phyloP scores from a whole-genome alignment of 2,888 invertebrate species.

The Pyrrhosoma nymphula region DNA sequence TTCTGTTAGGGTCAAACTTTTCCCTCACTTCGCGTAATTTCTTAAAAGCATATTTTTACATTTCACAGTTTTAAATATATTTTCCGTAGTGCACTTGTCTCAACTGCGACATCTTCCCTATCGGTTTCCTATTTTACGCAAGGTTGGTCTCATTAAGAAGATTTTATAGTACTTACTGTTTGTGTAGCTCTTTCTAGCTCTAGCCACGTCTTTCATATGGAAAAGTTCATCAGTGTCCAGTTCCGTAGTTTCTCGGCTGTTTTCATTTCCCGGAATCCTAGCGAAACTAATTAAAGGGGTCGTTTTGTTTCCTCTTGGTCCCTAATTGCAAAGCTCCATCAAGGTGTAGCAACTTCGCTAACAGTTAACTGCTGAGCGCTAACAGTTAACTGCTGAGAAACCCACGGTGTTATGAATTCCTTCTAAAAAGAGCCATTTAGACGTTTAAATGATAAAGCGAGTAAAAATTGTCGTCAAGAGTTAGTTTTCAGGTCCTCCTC shows the following conservation, averaged over 20 bases:
- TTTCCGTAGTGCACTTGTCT: too few relatives aligned
- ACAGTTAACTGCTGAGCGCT: neutral
- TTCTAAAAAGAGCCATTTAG: neutral
- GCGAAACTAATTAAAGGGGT: slow-evolving; percentile 51
- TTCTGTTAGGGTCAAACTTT: too few relatives aligned
- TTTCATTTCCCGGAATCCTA: slow-evolving; percentile 28
- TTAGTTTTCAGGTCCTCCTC: too few relatives aligned
- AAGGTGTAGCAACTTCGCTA: neutral
- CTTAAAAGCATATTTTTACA: too few relatives aligned
- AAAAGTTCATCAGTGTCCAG: neutral
- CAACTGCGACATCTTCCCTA: too few relatives aligned
- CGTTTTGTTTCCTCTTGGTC: neutral
- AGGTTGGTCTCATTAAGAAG: neutral
- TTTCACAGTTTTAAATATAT: too few relatives aligned
- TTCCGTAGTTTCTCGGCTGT: neutral
- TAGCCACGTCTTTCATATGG: neutral
- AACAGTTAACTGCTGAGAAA: neutral
- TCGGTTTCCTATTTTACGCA: too few relatives aligned
- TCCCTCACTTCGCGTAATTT: too few relatives aligned
- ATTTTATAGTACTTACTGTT: neutral
- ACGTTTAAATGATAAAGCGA: neutral
- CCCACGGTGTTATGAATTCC: neutral
- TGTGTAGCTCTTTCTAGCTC: neutral
- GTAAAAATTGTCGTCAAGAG: too few relatives aligned
- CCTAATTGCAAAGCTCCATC: neutral